Conservation (phyloP, 2,797 vertebrate genomes). For the Liparis tanakae region DNA sequence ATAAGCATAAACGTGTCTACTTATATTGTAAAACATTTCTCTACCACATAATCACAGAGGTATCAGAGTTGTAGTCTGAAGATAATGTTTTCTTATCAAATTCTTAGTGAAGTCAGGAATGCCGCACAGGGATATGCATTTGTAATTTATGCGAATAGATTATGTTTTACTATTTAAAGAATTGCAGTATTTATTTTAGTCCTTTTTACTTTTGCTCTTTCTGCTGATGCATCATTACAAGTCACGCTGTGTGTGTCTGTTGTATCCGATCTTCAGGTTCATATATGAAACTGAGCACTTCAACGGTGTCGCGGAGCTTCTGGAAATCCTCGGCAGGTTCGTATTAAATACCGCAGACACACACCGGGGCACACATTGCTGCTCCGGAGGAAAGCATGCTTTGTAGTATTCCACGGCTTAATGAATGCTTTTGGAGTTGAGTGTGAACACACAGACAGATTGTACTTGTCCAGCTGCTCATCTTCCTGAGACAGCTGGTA, state of each 20-base stretch:
- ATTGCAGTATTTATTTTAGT: background rate
- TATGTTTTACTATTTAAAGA: background rate
- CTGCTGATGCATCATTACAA: background rate
- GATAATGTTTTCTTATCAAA: background rate
- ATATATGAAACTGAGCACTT: slow-evolving; percentile 95
- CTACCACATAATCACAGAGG: background rate
- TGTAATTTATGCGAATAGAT: background rate
- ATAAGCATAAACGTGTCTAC: background rate
- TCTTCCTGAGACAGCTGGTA: slow-evolving; percentile 29
- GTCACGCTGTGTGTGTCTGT: slow-evolving; percentile 14
- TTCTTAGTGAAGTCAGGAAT: background rate
- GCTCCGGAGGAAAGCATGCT: background rate
- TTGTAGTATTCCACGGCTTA: background rate
- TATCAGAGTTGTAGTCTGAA: background rate
- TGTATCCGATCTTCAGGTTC: slow-evolving; percentile 79
- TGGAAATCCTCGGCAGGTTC: slow-evolving; percentile 92
- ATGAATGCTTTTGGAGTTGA: slow-evolving; percentile 21
- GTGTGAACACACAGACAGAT: slow-evolving; percentile 10
- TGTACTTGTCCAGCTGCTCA: slow-evolving; percentile 28
- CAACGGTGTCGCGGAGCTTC: slow-evolving; percentile 91
- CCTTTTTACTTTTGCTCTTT: background rate
- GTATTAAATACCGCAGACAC: slow-evolving; percentile 31
- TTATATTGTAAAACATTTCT: background rate
- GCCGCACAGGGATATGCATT: background rate
- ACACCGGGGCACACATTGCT: background rate